Base-by-base conservation (phyloP, 2,113 vertebrate genomes). In the Todiramphus saurophagus region DNA sequence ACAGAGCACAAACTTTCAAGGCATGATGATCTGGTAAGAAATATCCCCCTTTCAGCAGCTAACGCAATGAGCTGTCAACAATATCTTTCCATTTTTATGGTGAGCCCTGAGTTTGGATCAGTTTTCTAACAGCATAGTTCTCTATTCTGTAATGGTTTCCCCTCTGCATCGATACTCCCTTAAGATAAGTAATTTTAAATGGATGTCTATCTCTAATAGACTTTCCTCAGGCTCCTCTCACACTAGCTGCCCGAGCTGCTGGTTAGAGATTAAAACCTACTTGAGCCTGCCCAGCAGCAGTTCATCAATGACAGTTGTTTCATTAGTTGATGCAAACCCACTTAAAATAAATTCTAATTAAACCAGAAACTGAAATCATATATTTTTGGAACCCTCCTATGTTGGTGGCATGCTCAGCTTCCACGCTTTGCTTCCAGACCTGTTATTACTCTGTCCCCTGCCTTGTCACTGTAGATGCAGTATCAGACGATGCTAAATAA, bases 341-440 rank as follows among this genome's bases (percentile, higher is more conserved):
- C 73, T 90, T 94, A 93, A 96, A 96, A 96, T 89, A 94, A 93
- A 90, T 94, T 93, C 86, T 87, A 97, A 97, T 96, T 96, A 96
- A 96, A 91, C 27, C 68, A 90, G 91, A 72, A 96, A 69, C 89
- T 39, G 69, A 93, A 96, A 92, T 90, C 7, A 27, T 84, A 31
- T 18, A 31, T 68, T 94, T 97, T 94, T 86, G 37, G 87, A 94
- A 48, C 39, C 9, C 78, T 84, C 46, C 69, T 30, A 21, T 62
- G 86, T 66, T 75, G 28, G 92, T 80, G 60, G 39, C 58, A n/a
- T 0, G 2, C 58, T 87, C 74, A 73, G 83, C 72, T 87, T n/a
- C 67, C 21, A 1, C 9, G 5, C 67, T 60, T 67, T 35, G 46
- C 78, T 94, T 89, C 77, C 90, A 91, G 83, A 44, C 78, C 68